Base-by-base conservation (phyloP, 2,888 invertebrate species). In the Pedicia rivosa region DNA sequence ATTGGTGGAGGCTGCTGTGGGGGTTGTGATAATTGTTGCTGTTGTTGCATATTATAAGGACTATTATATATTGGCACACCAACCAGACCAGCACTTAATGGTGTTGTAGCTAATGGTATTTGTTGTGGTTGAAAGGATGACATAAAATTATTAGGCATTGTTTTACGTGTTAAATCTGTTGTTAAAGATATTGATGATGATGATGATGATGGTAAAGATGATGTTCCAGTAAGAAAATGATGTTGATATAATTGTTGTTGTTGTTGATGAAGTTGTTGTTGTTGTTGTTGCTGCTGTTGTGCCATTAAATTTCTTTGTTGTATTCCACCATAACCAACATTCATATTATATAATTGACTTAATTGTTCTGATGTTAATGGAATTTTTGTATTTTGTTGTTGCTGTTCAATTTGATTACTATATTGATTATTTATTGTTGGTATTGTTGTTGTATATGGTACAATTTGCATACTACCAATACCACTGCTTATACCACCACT, bases 301-400 rank as follows among this genome's bases (percentile, higher is more conserved):
- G n/a, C n/a, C n/a, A n/a, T n/a, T n/a, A n/a, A n/a, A n/a, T n/a
- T n/a, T n/a, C n/a, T n/a, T n/a, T n/a, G n/a, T n/a, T n/a, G n/a
- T n/a, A n/a, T n/a, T n/a, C n/a, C n/a, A n/a, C n/a, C 8, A 6
- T 17, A 13, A 13, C 4, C 32, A 4, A 20, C 19, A 13, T 54
- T 50, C 58, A 59, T 51, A 44, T 48, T 55, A 22, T 61, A 61
- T 7, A 61, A 47, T 9, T 58, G 53, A 36, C 53, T 54, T 9
- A 61, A 45, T 40, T 59, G 55, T 28, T 59, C 57, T 22, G 48
- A 48, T 28, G 54, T 61, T 1, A 61, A 44, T 5, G 57, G 56
- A 27, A 31, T 26, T n/a, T 52, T 46, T 30, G 26, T 30, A 24
- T 26, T 36, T 37, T 44, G 47, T 36, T 48, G 52, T 4, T 47